Evolutionary conservation across 2,888 invertebrate genomes (phyloP).

Genomic region (Pristionchus exspectatus): DNA sequence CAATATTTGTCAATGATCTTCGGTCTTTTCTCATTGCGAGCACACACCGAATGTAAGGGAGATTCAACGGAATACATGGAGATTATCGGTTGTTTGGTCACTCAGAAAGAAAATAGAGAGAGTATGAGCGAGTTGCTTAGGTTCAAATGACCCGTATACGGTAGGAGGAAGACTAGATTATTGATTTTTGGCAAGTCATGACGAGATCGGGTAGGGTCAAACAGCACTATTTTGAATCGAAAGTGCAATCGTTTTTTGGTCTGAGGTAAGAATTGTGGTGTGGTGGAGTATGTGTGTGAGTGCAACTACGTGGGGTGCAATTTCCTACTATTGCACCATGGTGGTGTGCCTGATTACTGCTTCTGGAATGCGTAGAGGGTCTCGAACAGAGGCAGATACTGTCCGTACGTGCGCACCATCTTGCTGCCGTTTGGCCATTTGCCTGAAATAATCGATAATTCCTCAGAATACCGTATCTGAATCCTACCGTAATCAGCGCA

Average conservation of each 20-base stretch:
- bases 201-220: constrained; percentile 18
- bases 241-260: background rate
- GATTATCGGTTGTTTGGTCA: constrained; percentile 24
- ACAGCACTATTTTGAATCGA: background rate
- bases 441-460: background rate
- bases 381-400: constrained; percentile 70
- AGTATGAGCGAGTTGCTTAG: background rate
- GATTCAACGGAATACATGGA: constrained; percentile 12
- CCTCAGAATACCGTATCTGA: background rate
- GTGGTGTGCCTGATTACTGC: constrained; percentile 31
- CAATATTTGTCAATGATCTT: background rate
- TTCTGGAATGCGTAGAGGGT: constrained; percentile 73
- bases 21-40: background rate
- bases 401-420: constrained; percentile 65
- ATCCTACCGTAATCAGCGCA: constrained; percentile 62
- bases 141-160: constrained; percentile 6
- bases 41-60: constrained; percentile 7
- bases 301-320: background rate
- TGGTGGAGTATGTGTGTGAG: background rate
- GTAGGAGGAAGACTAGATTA: constrained; percentile 49
- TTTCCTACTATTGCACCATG: constrained; percentile 28
- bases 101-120: constrained; percentile 28
- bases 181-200: background rate
- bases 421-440: constrained; percentile 73
- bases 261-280: constrained; percentile 25